These are phyloP conservation scores for Drosophila ogumai DNA, from an alignment of 1,140 invertebrate genomes.

Conservation along the genomic window DNA sequence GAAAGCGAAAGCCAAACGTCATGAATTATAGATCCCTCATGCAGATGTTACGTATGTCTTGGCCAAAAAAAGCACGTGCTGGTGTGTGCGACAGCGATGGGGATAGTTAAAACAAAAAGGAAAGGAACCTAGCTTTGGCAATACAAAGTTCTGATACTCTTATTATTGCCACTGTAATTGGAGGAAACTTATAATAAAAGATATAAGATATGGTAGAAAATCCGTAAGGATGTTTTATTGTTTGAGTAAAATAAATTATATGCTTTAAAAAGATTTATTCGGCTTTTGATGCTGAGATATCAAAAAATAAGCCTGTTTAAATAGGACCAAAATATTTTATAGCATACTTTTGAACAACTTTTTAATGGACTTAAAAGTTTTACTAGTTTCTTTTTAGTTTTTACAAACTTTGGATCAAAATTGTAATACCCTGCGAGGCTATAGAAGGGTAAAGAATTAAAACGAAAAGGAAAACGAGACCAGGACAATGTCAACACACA, in stretches of 20 bases:
- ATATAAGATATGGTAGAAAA: no score
- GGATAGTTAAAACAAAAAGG: constrained; percentile 1
- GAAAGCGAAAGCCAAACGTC: constrained; percentile 56
- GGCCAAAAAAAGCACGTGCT: constrained; percentile 77
- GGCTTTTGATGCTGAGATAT: no score
- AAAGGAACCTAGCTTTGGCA: not conserved
- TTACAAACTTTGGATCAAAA: not conserved
- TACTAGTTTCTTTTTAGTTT: no score
- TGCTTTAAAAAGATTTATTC: not conserved
- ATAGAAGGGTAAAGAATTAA: not conserved
- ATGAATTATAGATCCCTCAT: constrained; percentile 60
- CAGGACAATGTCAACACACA: constrained; percentile 81
- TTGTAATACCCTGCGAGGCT: not conserved
- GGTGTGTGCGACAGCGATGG: constrained; percentile 57
- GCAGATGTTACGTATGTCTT: constrained; percentile 67
- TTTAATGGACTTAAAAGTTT: not conserved
- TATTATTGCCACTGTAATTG: not conserved
- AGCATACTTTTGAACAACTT: not conserved
- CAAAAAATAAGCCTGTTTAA: not conserved
- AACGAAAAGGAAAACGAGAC: constrained; percentile 57
- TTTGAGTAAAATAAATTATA: no score
- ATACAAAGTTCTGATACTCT: not conserved
- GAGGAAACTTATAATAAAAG: no score
- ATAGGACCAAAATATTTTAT: not conserved
- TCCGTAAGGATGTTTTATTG: no score